phyloP scores from a whole-genome alignment of 2,113 vertebrate species.

The Phasianus colchicus region DNA sequence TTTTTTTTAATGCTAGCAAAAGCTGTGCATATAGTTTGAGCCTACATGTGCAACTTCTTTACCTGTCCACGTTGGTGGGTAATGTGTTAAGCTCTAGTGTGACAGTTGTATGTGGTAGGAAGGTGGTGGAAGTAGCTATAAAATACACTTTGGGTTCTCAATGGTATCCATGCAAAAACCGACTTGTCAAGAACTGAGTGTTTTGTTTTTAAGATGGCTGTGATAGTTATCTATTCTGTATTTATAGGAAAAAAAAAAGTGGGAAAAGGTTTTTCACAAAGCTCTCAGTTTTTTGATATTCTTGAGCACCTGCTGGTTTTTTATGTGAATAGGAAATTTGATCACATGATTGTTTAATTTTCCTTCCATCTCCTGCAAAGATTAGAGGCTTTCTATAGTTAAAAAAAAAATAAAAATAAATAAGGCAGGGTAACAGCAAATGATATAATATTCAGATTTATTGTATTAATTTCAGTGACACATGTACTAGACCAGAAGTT shows the following conservation, averaged over 20 bases:
- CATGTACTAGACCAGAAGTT: background rate
- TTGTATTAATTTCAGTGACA: background rate
- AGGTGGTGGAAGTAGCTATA: background rate
- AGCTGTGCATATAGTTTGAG: background rate
- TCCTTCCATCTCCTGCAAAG: slow-evolving; percentile 5
- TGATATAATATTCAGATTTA: background rate
- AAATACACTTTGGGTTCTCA: background rate
- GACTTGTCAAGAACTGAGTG: background rate
- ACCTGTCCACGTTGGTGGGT: background rate
- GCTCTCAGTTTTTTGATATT: background rate
- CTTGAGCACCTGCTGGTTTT: background rate
- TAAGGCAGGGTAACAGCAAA: background rate
- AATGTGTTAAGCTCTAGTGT: background rate
- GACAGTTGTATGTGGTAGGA: background rate
- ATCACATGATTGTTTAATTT: background rate
- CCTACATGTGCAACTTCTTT: fast-evolving
- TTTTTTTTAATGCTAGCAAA: background rate
- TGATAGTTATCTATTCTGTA: background rate
- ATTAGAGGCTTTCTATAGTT: background rate
- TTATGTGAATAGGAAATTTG: background rate
- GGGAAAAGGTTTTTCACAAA: background rate
- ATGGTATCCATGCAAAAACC: background rate
- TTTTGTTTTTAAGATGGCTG: background rate
- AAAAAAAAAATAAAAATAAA: background rate
- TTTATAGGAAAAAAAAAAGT: background rate